Conservation (phyloP, 2,113 vertebrate species). For the Mus musculus region DNA sequence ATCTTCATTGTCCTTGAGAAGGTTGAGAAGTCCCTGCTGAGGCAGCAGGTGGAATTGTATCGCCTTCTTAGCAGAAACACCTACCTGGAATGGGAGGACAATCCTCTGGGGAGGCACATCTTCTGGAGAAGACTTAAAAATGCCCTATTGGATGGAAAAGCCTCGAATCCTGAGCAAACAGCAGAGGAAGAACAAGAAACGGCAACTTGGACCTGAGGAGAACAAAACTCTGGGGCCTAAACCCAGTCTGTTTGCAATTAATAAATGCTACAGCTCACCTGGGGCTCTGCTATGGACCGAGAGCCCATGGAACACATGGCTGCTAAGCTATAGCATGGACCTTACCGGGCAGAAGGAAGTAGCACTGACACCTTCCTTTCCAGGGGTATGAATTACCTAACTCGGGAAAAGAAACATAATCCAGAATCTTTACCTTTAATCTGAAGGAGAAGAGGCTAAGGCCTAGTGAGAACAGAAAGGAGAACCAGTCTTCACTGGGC, state of each 20-base stretch:
- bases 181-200: not conserved
- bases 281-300: not conserved
- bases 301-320: not conserved
- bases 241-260: not conserved
- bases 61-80: slow-evolving; percentile 88
- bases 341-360: not conserved
- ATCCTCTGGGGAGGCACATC: slow-evolving; percentile 80
- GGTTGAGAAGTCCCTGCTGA: slow-evolving; percentile 84
- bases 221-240: not conserved
- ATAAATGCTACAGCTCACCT: not conserved
- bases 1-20: slow-evolving; percentile 86
- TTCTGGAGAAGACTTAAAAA: slow-evolving; percentile 87
- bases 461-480: not conserved
- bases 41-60: slow-evolving; percentile 85
- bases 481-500: not conserved
- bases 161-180: not conserved
- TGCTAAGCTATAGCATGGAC: not conserved
- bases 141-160: slow-evolving; percentile 84
- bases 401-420: not conserved
- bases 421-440: not conserved
- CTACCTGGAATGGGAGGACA: slow-evolving; percentile 88
- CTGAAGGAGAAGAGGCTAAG: not conserved
- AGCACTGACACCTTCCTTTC: not conserved
- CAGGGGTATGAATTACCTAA: not conserved
- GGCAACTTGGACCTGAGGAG: not conserved